Evolutionary conservation across 2,797 vertebrate genomes (phyloP).

Genomic region (Perdix hodgsoniae): DNA sequence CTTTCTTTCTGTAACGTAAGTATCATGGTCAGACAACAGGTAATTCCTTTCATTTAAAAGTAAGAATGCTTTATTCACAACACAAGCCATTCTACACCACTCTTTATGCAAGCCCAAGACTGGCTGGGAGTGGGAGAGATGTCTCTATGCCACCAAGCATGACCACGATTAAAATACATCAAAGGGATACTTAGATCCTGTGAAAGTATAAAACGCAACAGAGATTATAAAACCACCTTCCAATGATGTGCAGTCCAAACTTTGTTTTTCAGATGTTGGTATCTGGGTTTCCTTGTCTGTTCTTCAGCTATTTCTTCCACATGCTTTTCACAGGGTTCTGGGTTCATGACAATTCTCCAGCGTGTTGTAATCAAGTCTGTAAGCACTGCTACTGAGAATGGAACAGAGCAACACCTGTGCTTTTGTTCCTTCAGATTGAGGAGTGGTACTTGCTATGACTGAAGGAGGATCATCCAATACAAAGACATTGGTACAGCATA

Average conservation of each 20-base stretch:
- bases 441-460: background rate
- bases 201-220: background rate
- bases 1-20: background rate
- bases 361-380: background rate
- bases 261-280: background rate
- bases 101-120: background rate
- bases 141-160: background rate
- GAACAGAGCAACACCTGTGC: background rate
- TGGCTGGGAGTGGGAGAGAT: background rate
- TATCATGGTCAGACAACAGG: background rate
- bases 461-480: background rate
- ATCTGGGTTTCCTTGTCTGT: background rate
- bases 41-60: background rate
- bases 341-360: background rate
- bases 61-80: background rate
- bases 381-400: background rate
- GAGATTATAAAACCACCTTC: background rate
- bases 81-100: fast-evolving
- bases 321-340: background rate
- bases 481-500: too few relatives aligned
- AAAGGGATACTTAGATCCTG: background rate
- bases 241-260: fast-evolving
- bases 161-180: background rate
- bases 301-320: background rate
- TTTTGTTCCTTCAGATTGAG: background rate